These are phyloP conservation scores for Cryptotis parvus DNA, from an alignment of 2,113 vertebrate genomes.

Conservation along the genomic window DNA sequence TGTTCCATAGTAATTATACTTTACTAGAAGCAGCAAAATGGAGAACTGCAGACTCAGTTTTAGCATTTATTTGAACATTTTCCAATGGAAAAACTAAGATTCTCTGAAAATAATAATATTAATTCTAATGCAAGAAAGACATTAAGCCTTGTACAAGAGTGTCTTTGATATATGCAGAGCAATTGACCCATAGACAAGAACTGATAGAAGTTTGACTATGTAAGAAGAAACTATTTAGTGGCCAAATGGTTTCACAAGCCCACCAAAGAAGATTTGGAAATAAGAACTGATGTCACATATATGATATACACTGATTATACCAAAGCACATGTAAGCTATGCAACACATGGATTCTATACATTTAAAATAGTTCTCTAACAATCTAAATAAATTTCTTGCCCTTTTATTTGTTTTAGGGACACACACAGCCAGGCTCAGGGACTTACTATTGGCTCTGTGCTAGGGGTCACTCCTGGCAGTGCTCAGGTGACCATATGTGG, in stretches of 20 bases:
- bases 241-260: not conserved
- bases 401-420: no score
- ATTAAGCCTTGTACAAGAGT: not conserved
- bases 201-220: accelerated
- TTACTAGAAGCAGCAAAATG: slow-evolving; percentile 6
- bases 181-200: not conserved
- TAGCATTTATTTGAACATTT: slow-evolving; percentile 13
- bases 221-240: not conserved
- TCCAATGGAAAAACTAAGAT: not conserved
- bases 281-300: not conserved
- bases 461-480: no score
- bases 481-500: no score
- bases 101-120: slow-evolving; percentile 45
- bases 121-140: slow-evolving; percentile 2
- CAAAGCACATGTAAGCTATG: not conserved
- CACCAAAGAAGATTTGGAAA: not conserved
- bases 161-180: not conserved
- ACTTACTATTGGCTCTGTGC: no score
- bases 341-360: not conserved
- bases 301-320: not conserved
- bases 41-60: not conserved
- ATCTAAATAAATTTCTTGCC: no score
- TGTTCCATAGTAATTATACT: not conserved
- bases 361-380: not conserved
- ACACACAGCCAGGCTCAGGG: no score